These are phyloP conservation scores for Melanostoma mellinum DNA, from an alignment of 2,888 invertebrate genomes.

Conservation along the genomic window DNA sequence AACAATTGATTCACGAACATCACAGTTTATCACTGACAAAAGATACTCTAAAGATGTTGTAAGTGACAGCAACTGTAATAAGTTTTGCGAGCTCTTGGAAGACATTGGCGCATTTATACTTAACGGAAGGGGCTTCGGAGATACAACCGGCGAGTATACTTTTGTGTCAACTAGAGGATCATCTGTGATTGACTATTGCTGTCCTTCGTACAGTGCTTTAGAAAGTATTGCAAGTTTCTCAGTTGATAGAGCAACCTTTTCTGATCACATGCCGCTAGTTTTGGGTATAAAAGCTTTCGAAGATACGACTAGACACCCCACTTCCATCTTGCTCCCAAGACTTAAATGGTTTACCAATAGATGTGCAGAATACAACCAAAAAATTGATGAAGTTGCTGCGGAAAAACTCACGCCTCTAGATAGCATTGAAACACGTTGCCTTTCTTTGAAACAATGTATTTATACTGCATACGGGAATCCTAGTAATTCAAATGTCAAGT, in stretches of 20 bases:
- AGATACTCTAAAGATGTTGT: too few species aligned
- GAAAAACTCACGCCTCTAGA: background rate
- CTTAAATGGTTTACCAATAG: background rate
- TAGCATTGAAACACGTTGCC: slow-evolving; percentile 1
- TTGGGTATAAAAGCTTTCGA: background rate
- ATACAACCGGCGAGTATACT: background rate
- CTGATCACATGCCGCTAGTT: slow-evolving; percentile 2
- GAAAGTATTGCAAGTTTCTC: background rate
- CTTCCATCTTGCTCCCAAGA: slow-evolving; percentile 1
- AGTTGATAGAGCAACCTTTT: background rate
- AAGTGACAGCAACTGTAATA: too few species aligned
- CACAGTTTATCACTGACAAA: too few species aligned
- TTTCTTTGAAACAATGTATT: background rate
- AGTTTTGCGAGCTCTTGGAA: background rate
- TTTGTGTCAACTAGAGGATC: slow-evolving; percentile 10
- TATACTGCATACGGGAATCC: background rate
- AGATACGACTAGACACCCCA: background rate
- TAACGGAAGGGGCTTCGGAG: background rate
- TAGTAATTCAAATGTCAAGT: too few species aligned
- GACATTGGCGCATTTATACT: background rate
- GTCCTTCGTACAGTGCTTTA: background rate
- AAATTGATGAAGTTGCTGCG: background rate
- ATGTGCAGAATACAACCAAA: background rate
- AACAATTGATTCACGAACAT: too few species aligned
- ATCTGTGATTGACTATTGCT: slow-evolving; percentile 6